A percentile compares a stretch with the other conserved stretches of the same genome.
These are phyloP conservation scores for Brachypteracias leptosomus DNA, from an alignment of 2,113 vertebrate genomes.

Conservation along the genomic window DNA sequence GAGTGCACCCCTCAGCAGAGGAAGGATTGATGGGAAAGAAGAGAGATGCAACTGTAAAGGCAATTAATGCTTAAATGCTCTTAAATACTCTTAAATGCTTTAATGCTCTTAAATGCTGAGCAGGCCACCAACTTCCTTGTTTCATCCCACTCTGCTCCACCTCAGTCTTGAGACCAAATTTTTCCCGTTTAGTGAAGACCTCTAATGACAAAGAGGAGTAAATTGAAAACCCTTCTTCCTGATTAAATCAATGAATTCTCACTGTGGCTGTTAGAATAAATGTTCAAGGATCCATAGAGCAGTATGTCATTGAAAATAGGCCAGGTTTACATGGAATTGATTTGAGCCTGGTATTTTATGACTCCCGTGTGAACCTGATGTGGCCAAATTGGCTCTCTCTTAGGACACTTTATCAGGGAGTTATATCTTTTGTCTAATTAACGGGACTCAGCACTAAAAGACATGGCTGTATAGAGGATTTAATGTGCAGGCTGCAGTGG, in stretches of 20 bases:
- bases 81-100: neutral
- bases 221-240: neutral
- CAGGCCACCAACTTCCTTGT: neutral
- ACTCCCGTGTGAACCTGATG: neutral
- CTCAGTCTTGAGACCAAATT: neutral
- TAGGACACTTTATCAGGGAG: conserved; percentile 19
- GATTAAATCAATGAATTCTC: conserved; percentile 49
- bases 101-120: neutral
- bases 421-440: conserved; percentile 49
- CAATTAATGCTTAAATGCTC: neutral
- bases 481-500: neutral
- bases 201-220: neutral
- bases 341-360: conserved; percentile 38
- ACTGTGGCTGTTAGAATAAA: conserved; percentile 42
- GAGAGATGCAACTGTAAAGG: neutral
- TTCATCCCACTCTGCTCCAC: neutral
- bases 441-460: neutral
- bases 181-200: neutral
- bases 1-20: neutral
- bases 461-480: neutral
- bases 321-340: conserved; percentile 40
- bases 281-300: conserved; percentile 5
- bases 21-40: neutral
- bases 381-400: conserved; percentile 32
- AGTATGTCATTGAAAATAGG: conserved; percentile 32